Evolutionary conservation across 2,888 invertebrate species (phyloP).

Genomic region (Palloptera scutellata): DNA sequence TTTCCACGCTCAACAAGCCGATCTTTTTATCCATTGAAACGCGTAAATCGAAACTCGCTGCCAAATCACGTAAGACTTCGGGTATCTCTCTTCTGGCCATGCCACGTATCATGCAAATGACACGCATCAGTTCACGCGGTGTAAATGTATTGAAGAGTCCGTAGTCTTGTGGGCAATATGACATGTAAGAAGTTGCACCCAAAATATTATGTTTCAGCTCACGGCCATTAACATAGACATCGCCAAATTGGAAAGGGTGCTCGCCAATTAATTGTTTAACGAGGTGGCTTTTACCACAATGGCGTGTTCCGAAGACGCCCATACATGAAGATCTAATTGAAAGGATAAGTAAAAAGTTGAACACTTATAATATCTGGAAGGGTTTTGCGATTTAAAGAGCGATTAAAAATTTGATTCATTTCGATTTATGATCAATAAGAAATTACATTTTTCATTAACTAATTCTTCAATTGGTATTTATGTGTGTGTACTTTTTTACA

Average conservation of each 20-base stretch:
- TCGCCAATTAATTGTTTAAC: conserved; percentile 88
- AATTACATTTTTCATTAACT: too few species aligned
- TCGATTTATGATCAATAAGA: too few species aligned
- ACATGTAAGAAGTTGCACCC: conserved; percentile 68
- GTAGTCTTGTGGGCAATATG: conserved; percentile 74
- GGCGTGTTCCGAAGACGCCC: conserved; percentile 80
- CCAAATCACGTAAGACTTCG: conserved; percentile 63
- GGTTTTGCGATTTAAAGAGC: too few species aligned
- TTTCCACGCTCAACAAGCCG: conserved; percentile 71
- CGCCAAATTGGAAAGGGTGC: conserved; percentile 73
- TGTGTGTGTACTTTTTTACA: too few species aligned
- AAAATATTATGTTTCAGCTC: conserved; percentile 67
- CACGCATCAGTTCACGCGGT: conserved; percentile 71
- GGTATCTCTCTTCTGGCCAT: conserved; percentile 57
- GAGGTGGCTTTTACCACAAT: conserved; percentile 84
- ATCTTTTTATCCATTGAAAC: conserved; percentile 70
- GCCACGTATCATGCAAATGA: conserved; percentile 72
- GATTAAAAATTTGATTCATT: too few species aligned
- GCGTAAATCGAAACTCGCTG: conserved; percentile 68
- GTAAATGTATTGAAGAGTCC: conserved; percentile 73
- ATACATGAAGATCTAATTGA: conserved; percentile 70
- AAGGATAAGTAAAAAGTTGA: not conserved
- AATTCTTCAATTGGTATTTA: too few species aligned
- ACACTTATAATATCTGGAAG: not conserved
- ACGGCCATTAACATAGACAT: conserved; percentile 71